A percentile compares a stretch with the other conserved stretches of the same genome.
These are phyloP conservation scores for Zaprionus taronus DNA, from an alignment of 1,140 invertebrate genomes.

Conservation along the genomic window DNA sequence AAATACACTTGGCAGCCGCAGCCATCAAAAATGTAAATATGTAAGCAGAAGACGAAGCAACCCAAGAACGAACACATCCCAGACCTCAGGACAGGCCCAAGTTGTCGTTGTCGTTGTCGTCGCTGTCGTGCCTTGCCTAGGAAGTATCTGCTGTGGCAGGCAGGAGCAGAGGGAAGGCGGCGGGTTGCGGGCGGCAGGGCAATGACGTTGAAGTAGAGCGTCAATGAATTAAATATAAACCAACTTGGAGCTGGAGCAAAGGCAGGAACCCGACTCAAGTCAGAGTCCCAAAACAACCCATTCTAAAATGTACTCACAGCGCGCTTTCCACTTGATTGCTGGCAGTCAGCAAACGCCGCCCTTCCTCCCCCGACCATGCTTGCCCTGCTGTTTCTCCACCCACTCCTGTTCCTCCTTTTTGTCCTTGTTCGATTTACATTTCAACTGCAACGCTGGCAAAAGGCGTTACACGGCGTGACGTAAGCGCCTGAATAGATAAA, in stretches of 20 bases:
- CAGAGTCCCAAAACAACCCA: constrained; percentile 45
- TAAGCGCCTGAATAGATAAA: constrained; percentile 54
- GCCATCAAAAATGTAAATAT: constrained; percentile 79
- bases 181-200: constrained; percentile 1
- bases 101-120: constrained; percentile 29
- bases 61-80: not conserved
- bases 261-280: not conserved
- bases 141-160: constrained; percentile 39
- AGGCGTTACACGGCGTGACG: constrained; percentile 57
- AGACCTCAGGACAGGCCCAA: constrained; percentile 13
- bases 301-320: constrained; percentile 77
- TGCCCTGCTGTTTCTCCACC: not conserved
- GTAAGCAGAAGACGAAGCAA: constrained; percentile 43
- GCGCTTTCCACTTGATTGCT: constrained; percentile 77
- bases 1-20: constrained; percentile 50
- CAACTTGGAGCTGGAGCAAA: constrained; percentile 18
- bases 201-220: constrained; percentile 69
- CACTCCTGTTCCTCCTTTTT: constrained; percentile 1
- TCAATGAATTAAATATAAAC: constrained; percentile 78
- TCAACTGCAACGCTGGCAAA: constrained; percentile 63
- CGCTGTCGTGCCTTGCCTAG: constrained; percentile 54
- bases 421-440: constrained; percentile 81
- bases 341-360: constrained; percentile 49
- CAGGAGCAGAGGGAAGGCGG: not conserved
- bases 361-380: not conserved